Evolutionary conservation across 2,888 invertebrate species (phyloP), one percentile per base, ranked within the genome.

Genomic region (Eurytoma adleriae): DNA sequence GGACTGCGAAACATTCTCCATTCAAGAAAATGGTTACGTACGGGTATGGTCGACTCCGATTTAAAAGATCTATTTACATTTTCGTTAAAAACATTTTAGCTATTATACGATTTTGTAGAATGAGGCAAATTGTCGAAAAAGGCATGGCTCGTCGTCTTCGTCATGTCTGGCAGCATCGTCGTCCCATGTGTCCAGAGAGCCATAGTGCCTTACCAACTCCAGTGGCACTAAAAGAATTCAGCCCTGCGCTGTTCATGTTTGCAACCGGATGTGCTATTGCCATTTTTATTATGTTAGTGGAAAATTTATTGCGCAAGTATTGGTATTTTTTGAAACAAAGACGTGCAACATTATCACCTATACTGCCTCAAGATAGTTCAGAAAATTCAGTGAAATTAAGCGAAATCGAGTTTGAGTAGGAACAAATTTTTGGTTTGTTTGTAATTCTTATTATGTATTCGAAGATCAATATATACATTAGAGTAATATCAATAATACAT

Each of bases 21-120:
- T 88, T 89, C 72, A 87, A 86, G 77, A 88, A 88, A 84, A 86
- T 88, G 86, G 81, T 88, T 24, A 86, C 85, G 67, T 88, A 88
- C 20, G 81, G 81, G 74, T 81, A 67, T 18, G 66, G 20, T 24
- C 62, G 12, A 10, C 7, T 40, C 40, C 10, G 7, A 40, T 14
- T 1, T 30, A 48, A 27, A 70, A 57, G 24, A 50, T 48, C 20
- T n/a, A 1, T 57, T 18, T 18, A 10, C 7, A 40, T 40, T 10
- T 56, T 57, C 7, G n/a, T 40, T 10, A 40, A 40, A 10, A 0
- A 40, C 10, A 40, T 40, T 40, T 1, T 10, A 40, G 40, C 5
- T 10, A 40, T 40, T 10, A 40, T 40, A 10, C 10, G 10, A 40
- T 40, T 40, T 40, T 40, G 13, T 18, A 87, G 87, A 68, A 82